Percentiles rank a stretch among this genome's conserved stretches.
Conservation (phyloP, 2,888 invertebrate species). For the Lasius fuliginosus region DNA sequence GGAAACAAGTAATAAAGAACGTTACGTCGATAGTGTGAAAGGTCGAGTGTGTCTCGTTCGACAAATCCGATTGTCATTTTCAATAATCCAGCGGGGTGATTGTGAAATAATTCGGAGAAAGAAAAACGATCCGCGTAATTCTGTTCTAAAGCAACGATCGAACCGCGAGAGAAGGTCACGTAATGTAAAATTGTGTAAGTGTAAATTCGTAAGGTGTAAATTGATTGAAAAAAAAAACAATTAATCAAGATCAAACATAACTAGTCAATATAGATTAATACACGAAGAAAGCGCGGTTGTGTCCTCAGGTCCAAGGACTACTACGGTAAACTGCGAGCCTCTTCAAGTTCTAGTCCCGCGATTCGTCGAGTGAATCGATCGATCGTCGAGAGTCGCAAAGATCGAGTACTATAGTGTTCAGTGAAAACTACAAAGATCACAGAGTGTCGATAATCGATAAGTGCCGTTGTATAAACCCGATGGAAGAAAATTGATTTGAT, state of each 20-base stretch:
- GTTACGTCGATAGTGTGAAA: neutral
- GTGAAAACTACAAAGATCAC: neutral
- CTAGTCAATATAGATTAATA: constrained; percentile 30
- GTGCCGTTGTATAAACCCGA: neutral
- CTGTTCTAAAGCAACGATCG: neutral
- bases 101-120: neutral
- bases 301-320: neutral
- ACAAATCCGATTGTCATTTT: neutral
- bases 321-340: neutral
- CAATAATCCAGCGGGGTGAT: neutral
- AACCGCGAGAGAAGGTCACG: neutral
- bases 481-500: neutral
- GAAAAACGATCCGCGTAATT: neutral
- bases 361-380: constrained; percentile 7
- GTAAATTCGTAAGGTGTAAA: neutral
- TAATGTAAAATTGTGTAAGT: neutral
- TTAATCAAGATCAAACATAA: neutral
- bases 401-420: neutral
- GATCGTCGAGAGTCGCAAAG: neutral
- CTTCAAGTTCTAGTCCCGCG: constrained; percentile 6
- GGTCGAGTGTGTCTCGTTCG: neutral
- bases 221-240: neutral
- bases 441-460: constrained; percentile 5
- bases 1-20: neutral
- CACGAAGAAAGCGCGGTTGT: neutral